These are phyloP conservation scores for Dolomedes plantarius DNA, from an alignment of 2,888 invertebrate species.

Conservation along the genomic window DNA sequence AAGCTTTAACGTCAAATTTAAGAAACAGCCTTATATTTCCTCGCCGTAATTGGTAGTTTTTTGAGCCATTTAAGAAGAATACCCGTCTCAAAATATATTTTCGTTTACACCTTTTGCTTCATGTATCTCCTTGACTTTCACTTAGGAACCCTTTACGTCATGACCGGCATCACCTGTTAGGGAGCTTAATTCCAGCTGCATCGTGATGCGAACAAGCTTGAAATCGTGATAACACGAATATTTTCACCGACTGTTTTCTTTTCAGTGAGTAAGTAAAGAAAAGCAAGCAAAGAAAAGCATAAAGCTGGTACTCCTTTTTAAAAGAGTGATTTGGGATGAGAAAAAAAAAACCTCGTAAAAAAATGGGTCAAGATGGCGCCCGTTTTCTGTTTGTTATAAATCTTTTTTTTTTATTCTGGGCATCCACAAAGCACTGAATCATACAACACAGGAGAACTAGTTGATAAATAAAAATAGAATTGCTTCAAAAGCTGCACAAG, in stretches of 20 bases:
- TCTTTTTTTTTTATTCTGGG: too few species aligned
- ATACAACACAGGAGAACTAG: too few species aligned
- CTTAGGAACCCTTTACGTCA: neutral
- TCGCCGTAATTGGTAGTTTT: too few species aligned
- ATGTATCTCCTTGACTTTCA: neutral
- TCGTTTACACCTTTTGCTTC: neutral
- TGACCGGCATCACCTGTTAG: constrained; percentile 27
- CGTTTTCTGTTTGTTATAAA: neutral
- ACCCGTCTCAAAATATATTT: too few species aligned
- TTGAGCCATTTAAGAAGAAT: too few species aligned
- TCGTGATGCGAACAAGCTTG: neutral
- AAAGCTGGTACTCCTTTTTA: neutral
- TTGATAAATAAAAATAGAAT: too few species aligned
- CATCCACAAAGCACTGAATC: too few species aligned
- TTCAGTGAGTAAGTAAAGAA: neutral
- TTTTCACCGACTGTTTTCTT: neutral
- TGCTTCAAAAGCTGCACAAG: too few species aligned
- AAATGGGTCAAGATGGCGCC: neutral
- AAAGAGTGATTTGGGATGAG: neutral
- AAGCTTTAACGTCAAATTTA: too few species aligned
- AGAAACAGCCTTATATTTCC: too few species aligned
- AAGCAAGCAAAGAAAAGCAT: neutral
- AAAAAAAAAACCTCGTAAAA: neutral
- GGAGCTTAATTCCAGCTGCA: constrained; percentile 30
- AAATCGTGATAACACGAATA: neutral